Evolutionary conservation across 2,797 vertebrate species (phyloP).

Genomic region (Rhinophrynus dorsalis): DNA sequence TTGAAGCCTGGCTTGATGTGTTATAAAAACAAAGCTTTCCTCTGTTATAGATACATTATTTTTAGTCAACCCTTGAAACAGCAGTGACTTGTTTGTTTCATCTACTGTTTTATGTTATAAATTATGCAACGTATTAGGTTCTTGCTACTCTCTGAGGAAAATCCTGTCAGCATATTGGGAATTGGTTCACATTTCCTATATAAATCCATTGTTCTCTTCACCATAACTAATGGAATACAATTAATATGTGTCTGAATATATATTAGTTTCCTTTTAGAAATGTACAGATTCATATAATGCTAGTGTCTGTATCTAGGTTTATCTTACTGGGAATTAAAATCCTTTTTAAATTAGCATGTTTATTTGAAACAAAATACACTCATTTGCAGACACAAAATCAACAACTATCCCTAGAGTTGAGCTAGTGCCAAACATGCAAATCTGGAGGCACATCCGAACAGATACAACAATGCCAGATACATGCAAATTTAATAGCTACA

Average conservation of each 20-base stretch:
- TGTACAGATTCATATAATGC: not conserved
- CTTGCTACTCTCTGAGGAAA: not conserved
- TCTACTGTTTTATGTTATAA: conserved; percentile 15
- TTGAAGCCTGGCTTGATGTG: not conserved
- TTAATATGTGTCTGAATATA: not conserved
- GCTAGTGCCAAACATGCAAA: conserved; percentile 47
- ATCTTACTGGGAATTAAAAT: conserved; percentile 33
- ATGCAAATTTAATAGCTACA: conserved; percentile 46
- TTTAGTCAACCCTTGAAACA: not conserved
- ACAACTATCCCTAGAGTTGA: conserved; percentile 26
- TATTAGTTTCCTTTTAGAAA: not conserved
- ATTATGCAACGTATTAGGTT: conserved; percentile 33
- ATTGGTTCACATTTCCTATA: conserved; percentile 12
- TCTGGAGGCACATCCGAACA: conserved; percentile 41
- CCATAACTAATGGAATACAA: not conserved
- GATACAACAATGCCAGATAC: conserved; percentile 30
- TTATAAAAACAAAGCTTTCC: not conserved
- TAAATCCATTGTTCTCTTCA: conserved; percentile 6
- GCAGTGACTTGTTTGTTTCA: not conserved
- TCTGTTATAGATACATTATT: not conserved
- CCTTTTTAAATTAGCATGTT: conserved; percentile 40
- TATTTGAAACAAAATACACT: conserved; percentile 47
- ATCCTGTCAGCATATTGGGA: conserved; percentile 1
- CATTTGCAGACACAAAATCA: conserved; percentile 43
- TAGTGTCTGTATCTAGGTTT: not conserved